phyloP scores from a whole-genome alignment of 2,113 vertebrate species.

The Jaculus jaculus region DNA sequence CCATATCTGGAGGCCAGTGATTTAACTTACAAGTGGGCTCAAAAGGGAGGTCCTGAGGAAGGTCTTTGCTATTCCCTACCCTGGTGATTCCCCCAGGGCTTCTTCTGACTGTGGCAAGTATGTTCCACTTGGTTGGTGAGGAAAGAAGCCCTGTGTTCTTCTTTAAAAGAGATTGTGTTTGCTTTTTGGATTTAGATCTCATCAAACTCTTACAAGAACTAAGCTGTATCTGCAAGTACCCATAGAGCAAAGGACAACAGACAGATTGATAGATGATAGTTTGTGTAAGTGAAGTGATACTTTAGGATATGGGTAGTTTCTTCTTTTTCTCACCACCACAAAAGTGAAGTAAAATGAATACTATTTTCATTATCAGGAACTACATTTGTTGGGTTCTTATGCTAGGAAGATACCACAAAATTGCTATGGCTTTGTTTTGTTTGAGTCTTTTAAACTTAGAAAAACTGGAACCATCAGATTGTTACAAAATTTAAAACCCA shows the following conservation, averaged over 20 bases:
- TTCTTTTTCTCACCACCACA: background rate
- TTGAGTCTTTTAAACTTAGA: background rate
- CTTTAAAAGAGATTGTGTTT: background rate
- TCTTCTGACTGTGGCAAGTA: background rate
- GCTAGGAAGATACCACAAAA: background rate
- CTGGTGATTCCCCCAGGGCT: background rate
- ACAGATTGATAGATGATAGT: background rate
- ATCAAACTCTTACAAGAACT: background rate
- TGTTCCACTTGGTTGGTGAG: background rate
- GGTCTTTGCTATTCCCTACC: background rate
- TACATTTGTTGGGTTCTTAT: background rate
- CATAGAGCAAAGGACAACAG: background rate
- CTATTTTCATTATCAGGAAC: background rate
- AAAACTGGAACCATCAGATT: background rate
- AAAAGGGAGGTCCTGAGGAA: background rate
- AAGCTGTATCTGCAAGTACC: background rate
- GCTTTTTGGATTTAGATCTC: conserved; percentile 13
- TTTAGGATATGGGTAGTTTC: background rate
- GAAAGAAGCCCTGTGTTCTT: background rate
- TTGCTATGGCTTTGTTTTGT: conserved; percentile 14
- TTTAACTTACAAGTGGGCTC: background rate
- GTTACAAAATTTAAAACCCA: background rate
- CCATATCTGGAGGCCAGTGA: background rate
- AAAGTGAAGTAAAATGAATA: background rate
- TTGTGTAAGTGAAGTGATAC: background rate